Evolutionary conservation across 2,888 invertebrate species (phyloP), one percentile per base, ranked within the genome.

Genomic region (Marronus borbonicus): DNA sequence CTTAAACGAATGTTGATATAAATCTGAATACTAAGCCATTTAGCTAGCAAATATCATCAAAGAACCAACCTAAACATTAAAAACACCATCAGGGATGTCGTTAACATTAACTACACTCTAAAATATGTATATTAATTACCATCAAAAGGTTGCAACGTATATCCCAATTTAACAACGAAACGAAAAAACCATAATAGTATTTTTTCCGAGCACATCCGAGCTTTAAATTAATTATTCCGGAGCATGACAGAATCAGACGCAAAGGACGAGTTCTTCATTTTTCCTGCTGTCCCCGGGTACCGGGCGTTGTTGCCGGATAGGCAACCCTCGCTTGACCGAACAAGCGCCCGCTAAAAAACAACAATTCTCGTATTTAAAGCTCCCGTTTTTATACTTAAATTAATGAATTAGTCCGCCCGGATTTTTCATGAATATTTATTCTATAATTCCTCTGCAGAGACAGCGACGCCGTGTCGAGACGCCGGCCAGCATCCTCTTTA

Each of bases 351-450:
- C 14, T 62, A 62, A 31, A 62, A 62, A 55, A 62, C 31, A 62
- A 62, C 62, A 31, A 62, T 62, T 62, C 31, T 62, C 62, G 28
- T 62, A 62, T 50, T 68, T 68, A 50, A 68, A 50, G 50, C 49
- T 28, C 49, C 68, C 68, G 24, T 68, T 68, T 68, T 66, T 68
- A 50, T 68, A 68, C 50, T 68, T 68, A 68, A 50, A 68, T 68
- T 68, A 68, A 68, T 68, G 68, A 68, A 68, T 68, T 68, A 68
- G 68, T 68, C 68, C 68, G 24, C 0, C 20, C 24, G 68, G 68
- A 68, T 68, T 68, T 68, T 50, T 50, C 68, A 68, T 68, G 68
- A 68, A 68, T 68, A 68, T 68, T 68, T 68, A 68, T 68, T 50
- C 68, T 49, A 50, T 68, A 68, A 68, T 68, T 68, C 49, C 28